These are phyloP conservation scores for Scaptomyza montana DNA, from an alignment of 1,140 invertebrate species.

Conservation along the genomic window DNA sequence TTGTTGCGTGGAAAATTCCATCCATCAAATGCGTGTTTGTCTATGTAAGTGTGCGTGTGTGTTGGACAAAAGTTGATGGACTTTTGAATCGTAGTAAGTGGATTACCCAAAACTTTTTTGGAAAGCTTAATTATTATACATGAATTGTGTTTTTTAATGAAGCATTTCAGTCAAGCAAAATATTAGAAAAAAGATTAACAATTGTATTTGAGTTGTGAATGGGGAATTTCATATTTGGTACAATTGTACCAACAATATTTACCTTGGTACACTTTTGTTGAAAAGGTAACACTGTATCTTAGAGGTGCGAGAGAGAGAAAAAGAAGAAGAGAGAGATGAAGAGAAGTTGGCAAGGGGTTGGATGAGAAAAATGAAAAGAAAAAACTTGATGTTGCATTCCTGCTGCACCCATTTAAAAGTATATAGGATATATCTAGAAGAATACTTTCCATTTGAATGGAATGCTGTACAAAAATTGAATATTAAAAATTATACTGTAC, in stretches of 20 bases:
- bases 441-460: no score
- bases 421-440: neutral
- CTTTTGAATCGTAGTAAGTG: neutral
- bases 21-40: neutral
- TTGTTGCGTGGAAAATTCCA: conserved; percentile 69
- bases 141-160: no score
- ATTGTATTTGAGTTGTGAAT: no score
- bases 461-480: no score
- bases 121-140: no score
- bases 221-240: no score
- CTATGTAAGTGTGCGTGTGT: neutral
- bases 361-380: neutral
- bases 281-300: no score
- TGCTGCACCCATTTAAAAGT: conserved; percentile 8
- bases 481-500: no score
- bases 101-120: neutral
- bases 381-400: conserved; percentile 5
- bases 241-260: no score
- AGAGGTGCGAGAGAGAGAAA: neutral
- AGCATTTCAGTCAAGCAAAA: no score
- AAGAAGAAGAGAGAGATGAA: neutral
- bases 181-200: no score
- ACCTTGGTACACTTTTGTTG: no score
- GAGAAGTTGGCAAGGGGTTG: conserved; percentile 10
- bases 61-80: neutral